Base-by-base conservation (phyloP, 2,888 invertebrate genomes). In the Vanessa cardui region DNA sequence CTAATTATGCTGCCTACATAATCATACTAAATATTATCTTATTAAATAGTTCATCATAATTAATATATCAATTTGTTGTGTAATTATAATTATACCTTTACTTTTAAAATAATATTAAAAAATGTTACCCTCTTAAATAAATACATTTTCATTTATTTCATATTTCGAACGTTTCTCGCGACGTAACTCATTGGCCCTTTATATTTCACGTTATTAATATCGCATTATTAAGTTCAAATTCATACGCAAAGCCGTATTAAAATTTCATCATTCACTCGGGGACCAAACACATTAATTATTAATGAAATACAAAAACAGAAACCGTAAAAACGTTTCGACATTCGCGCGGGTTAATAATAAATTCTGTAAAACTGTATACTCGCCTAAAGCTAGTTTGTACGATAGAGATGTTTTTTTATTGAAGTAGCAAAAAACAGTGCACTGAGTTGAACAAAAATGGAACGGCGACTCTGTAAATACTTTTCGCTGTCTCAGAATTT, bases 311-410 rank as follows among this genome's bases (percentile, higher is more conserved):
- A 68, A 56, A 12, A 39, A 49, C 62, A 70, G 64, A 69, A 69
- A 72, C 69, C 69, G 70, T 70, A 72, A 72, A 72, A 72, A 69
- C 70, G 69, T 69, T 72, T 65, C 70, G 64, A 58, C 64, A 56
- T 39, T 58, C 52, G 64, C 54, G 33, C 60, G 58, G 39, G 33
- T 64, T 71, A 59, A 71, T 72, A 71, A 72, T 71, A 66, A 72
- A 72, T 69, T 70, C 68, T 59, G 59, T 39, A n/a, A 33, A 33
- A 26, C 15, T 26, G 18, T 56, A 39, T 26, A 31, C 7, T 54
- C n/a, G 18, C 18, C 16, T 39, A 39, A 56, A 31, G 33, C 18
- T 39, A 31, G 47, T 18, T 63, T 60, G n/a, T n/a, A 49, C n/a
- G 12, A 39, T 9, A 39, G 18, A 33, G 16, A 47, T 47, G 47